Conservation (phyloP, 37 sponge, comb jelly and placozoan genomes). For the Haliclona indistincta region DNA sequence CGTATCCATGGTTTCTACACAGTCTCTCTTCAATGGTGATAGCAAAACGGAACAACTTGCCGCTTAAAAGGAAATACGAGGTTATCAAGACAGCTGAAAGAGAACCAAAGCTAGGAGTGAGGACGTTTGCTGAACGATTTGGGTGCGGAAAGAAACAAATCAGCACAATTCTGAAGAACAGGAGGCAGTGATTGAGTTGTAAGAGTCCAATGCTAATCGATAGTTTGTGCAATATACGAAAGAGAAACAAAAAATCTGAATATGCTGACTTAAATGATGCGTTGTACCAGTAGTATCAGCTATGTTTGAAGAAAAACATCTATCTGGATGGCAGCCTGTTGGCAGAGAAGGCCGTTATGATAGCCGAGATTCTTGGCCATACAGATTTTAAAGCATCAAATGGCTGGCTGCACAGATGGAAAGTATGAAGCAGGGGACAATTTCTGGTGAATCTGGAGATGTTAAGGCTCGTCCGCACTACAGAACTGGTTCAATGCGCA, state of each 20-base stretch:
- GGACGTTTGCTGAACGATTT: background rate
- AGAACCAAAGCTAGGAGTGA: background rate
- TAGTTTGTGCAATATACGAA: background rate
- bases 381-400: constrained; percentile 40
- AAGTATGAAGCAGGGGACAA: constrained; percentile 38
- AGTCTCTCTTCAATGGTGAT: background rate
- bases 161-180: constrained; percentile 29
- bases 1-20: background rate
- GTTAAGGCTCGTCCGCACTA: too few relatives aligned
- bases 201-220: constrained; percentile 45
- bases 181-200: constrained; percentile 9
- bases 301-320: constrained; percentile 37
- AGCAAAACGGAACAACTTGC: background rate
- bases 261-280: constrained; percentile 30
- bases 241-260: constrained; percentile 23
- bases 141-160: constrained; percentile 1
- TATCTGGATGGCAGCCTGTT: constrained; percentile 40
- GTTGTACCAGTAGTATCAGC: constrained; percentile 47
- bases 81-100: background rate
- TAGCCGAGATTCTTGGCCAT: constrained; percentile 25
- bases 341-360: constrained; percentile 41
- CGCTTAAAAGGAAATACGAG: background rate
- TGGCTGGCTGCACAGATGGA: constrained; percentile 64
- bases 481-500: too few relatives aligned
- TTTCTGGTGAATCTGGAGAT: constrained; percentile 63